Evolutionary conservation across 2,113 vertebrate genomes (phyloP).

Genomic region (Odontophorus gujanensis): DNA sequence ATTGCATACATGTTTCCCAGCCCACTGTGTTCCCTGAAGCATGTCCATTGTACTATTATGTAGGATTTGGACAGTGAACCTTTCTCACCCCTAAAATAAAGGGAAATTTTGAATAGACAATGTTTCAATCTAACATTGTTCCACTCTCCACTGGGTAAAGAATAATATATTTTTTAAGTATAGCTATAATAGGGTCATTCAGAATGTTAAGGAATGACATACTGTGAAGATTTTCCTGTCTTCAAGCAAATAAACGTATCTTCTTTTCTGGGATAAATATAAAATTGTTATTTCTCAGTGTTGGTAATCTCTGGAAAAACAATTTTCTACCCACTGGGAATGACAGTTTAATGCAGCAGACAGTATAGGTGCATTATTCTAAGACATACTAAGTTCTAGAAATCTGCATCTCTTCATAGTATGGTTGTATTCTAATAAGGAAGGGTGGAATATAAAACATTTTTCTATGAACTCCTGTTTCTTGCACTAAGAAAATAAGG

Average conservation of each 20-base stretch:
- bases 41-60: slow-evolving; percentile 73
- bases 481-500: neutral
- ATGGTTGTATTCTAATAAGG: neutral
- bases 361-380: slow-evolving; percentile 14
- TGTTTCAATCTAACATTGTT: slow-evolving; percentile 80
- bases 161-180: slow-evolving; percentile 58
- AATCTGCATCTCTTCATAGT: neutral
- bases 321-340: slow-evolving; percentile 22
- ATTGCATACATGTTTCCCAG: slow-evolving; percentile 52
- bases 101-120: slow-evolving; percentile 63
- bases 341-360: slow-evolving; percentile 27
- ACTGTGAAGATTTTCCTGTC: slow-evolving; percentile 28
- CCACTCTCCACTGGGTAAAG: slow-evolving; percentile 69
- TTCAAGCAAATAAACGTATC: neutral
- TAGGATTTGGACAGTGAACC: slow-evolving; percentile 72
- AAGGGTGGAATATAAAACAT: neutral
- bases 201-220: slow-evolving; percentile 68
- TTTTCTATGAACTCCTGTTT: neutral
- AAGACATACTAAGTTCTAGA: neutral
- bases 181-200: slow-evolving; percentile 65
- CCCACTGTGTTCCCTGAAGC: slow-evolving; percentile 74
- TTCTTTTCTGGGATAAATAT: slow-evolving; percentile 24
- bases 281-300: slow-evolving; percentile 14
- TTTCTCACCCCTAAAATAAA: slow-evolving; percentile 75
- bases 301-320: slow-evolving; percentile 16